A percentile compares a stretch with the other conserved stretches of the same genome.
phyloP scores from a whole-genome alignment of 2,888 invertebrate genomes.

The Limnephilus auricula region DNA sequence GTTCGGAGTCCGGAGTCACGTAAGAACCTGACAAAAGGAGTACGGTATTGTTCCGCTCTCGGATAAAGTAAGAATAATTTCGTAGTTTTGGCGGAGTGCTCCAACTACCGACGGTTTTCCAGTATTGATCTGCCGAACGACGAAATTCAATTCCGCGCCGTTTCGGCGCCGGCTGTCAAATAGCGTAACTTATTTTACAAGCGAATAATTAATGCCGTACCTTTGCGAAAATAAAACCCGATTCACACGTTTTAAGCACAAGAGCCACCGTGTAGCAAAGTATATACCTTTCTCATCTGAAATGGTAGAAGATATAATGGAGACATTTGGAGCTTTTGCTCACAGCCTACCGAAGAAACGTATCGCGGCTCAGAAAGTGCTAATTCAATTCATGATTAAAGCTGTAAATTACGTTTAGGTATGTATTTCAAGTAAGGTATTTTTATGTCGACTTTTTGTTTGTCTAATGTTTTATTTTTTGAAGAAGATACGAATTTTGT shows the following conservation, averaged over 20 bases:
- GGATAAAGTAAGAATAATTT: conserved; percentile 29
- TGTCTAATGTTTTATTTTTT: background rate
- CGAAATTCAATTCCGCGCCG: conserved; percentile 55
- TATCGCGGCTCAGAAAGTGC: background rate
- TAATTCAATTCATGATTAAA: background rate
- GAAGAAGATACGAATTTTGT: background rate
- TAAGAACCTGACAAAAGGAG: conserved; percentile 27
- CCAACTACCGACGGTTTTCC: conserved; percentile 30
- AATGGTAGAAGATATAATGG: background rate
- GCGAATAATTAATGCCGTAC: conserved; percentile 63
- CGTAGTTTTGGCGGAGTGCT: conserved; percentile 16
- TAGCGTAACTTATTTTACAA: conserved; percentile 64
- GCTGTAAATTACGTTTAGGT: background rate
- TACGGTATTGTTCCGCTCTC: conserved; percentile 23
- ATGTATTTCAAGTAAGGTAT: conserved; percentile 2
- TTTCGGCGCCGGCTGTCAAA: conserved; percentile 64
- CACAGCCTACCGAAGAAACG: background rate
- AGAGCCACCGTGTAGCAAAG: background rate
- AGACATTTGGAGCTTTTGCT: background rate
- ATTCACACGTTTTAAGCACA: conserved; percentile 25
- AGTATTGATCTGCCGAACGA: conserved; percentile 52
- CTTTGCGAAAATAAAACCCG: conserved; percentile 37
- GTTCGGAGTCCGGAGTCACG: conserved; percentile 14
- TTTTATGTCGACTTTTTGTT: background rate
- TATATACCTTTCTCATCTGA: background rate